Evolutionary conservation across 2,797 vertebrate species (phyloP).

Genomic region (Urosaurus nigricauda): DNA sequence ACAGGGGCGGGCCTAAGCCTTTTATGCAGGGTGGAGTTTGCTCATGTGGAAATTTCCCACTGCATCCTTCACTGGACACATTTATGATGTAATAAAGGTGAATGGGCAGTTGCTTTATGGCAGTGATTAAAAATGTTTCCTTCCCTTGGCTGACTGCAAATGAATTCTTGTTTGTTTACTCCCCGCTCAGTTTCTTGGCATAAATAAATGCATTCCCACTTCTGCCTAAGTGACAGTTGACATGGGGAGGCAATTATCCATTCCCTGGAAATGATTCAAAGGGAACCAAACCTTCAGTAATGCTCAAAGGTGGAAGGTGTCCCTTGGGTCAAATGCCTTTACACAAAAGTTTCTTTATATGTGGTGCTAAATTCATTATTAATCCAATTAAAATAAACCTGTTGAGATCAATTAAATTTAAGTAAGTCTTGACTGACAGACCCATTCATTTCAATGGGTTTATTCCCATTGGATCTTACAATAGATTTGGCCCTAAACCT

Average conservation of each 20-base stretch:
- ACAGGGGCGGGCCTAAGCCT: conserved; percentile 43
- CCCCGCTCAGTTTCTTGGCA: conserved; percentile 2
- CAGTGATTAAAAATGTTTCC: conserved; percentile 51
- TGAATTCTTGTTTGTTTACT: conserved; percentile 25
- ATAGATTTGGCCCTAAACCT: no score
- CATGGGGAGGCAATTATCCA: not conserved
- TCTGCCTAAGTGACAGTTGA: not conserved
- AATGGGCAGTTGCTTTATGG: conserved; percentile 26
- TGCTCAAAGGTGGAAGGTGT: not conserved
- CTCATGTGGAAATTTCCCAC: conserved; percentile 62
- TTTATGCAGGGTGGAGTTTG: conserved; percentile 40
- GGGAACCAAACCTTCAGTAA: not conserved
- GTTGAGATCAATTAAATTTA: no score
- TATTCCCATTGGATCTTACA: no score
- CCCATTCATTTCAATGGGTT: no score
- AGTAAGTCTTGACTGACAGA: no score
- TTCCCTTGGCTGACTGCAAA: conserved; percentile 33
- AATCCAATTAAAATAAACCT: no score
- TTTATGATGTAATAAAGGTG: conserved; percentile 43
- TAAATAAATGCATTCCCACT: not conserved
- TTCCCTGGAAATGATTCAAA: not conserved
- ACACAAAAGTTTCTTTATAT: not conserved
- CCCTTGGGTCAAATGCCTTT: not conserved
- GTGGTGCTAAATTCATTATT: not conserved
- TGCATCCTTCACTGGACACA: conserved; percentile 44